A percentile compares a stretch with the other conserved stretches of the same genome.
phyloP scores from a whole-genome alignment of 64 coral and sea anemone species.

The Porites lutea region DNA sequence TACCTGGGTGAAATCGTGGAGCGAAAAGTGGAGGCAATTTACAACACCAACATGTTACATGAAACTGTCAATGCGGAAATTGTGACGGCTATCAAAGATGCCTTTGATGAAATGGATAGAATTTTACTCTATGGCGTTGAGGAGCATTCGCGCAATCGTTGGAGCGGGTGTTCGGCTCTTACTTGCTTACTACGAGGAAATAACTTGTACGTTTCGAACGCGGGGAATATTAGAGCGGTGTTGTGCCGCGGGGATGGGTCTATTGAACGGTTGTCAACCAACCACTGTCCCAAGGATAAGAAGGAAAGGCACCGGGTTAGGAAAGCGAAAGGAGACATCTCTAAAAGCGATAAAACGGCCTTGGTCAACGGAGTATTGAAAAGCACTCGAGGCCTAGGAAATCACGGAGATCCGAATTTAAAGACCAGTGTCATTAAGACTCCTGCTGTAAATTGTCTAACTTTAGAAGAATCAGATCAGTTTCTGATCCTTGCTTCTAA shows the following conservation, averaged over 20 bases:
- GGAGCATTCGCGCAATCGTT: constrained; percentile 92
- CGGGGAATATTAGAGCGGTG: constrained; percentile 86
- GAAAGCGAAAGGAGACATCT: constrained; percentile 77
- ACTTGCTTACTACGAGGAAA: constrained; percentile 84
- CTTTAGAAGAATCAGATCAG: constrained; percentile 80
- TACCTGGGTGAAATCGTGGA: constrained; percentile 85
- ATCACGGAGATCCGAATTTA: constrained; percentile 89
- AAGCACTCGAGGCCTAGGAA: constrained; percentile 90
- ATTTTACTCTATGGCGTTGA: constrained; percentile 80
- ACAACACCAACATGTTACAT: constrained; percentile 47
- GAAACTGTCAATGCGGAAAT: constrained; percentile 68
- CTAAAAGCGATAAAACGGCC: constrained; percentile 76
- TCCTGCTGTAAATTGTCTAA: constrained; percentile 75
- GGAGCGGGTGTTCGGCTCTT: constrained; percentile 96
- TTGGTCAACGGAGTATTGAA: constrained; percentile 85
- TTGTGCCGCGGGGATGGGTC: constrained; percentile 84
- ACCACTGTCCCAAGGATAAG: constrained; percentile 83
- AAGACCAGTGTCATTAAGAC: constrained; percentile 83
- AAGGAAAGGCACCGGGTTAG: constrained; percentile 77
- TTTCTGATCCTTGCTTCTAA: constrained; percentile 86
- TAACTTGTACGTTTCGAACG: constrained; percentile 91
- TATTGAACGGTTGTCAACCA: constrained; percentile 70
- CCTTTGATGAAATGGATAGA: constrained; percentile 92
- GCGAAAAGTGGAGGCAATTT: constrained; percentile 75
- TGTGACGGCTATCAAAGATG: constrained; percentile 59